phyloP scores from a whole-genome alignment of 2,797 vertebrate genomes.

The Pipistrellus nathusii region DNA sequence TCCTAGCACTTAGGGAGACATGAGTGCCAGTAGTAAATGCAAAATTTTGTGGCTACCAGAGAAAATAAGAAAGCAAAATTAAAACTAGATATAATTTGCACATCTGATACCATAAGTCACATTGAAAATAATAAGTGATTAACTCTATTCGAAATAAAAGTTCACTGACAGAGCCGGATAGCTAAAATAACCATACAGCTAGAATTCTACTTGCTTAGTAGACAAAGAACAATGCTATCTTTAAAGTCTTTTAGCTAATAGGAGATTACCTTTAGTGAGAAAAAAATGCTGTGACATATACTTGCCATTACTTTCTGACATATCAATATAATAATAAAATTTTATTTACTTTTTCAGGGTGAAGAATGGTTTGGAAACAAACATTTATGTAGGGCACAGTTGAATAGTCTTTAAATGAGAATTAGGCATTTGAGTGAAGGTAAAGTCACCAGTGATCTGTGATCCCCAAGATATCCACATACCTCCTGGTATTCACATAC shows the following conservation, averaged over 20 bases:
- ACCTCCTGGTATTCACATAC: background rate
- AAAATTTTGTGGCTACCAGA: background rate
- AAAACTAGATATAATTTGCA: background rate
- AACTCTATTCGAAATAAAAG: background rate
- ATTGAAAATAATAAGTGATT: background rate
- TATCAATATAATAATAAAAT: background rate
- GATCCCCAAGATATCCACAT: background rate
- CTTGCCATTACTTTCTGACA: background rate
- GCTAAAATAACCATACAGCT: background rate
- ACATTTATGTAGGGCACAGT: background rate
- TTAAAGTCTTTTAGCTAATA: background rate
- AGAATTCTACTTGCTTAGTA: background rate
- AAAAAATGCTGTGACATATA: background rate
- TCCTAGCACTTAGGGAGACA: background rate
- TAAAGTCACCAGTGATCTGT: background rate
- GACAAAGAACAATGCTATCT: background rate
- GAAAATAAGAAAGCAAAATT: background rate
- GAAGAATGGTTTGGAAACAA: background rate
- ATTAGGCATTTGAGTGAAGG: background rate
- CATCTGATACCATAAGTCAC: background rate
- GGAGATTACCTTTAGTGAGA: background rate
- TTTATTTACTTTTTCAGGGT: background rate
- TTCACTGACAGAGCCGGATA: background rate
- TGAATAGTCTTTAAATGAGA: constrained; percentile 30
- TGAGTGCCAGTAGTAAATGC: background rate